Evolutionary conservation across 2,888 invertebrate species (phyloP), one percentile per base, ranked within the genome.

Genomic region (Luperina testacea): DNA sequence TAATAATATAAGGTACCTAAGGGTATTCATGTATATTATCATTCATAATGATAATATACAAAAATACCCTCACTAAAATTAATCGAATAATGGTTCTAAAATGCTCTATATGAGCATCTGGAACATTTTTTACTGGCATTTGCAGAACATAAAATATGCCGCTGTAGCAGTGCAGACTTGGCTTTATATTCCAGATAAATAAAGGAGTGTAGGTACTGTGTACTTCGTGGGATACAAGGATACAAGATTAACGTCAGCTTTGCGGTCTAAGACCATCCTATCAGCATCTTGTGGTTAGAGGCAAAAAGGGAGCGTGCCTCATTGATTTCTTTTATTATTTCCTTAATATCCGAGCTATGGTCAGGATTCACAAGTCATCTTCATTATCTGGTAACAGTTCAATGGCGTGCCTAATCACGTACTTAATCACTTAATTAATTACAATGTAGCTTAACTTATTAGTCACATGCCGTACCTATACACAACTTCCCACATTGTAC

Each of bases 261-360:
- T 89, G 88, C 80, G 90, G 90, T 76, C 11, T 51, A 75, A 75
- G 61, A 65, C 79, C 72, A 84, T 72, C 63, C 72, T 82, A 82
- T 77, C 76, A 76, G 32, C 64, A 75, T 38, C 57, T 74, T 83
- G 80, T 63, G 86, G 88, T 79, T 51, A 38, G 42, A 63, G 65
- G 75, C 87, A 87, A 89, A 89, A 90, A 85, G 78, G 80, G 77
- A 85, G 81, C 87, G 85, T 87, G 87, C 81, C 80, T 86, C 80
- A 83, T 84, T 87, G 78, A 84, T 85, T 89, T 88, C 82, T 84
- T 88, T 90, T 88, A 91, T 90, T 87, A 87, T 91, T 92, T 91
- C 91, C 91, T 88, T 85, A 83, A 89, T 87, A 86, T 77, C 68
- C 42, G 83, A 83, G 74, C 75, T 84, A 82, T 78, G 85, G 78